Evolutionary conservation across 1,140 invertebrate genomes (phyloP).

Genomic region (Glossosoma conforme): DNA sequence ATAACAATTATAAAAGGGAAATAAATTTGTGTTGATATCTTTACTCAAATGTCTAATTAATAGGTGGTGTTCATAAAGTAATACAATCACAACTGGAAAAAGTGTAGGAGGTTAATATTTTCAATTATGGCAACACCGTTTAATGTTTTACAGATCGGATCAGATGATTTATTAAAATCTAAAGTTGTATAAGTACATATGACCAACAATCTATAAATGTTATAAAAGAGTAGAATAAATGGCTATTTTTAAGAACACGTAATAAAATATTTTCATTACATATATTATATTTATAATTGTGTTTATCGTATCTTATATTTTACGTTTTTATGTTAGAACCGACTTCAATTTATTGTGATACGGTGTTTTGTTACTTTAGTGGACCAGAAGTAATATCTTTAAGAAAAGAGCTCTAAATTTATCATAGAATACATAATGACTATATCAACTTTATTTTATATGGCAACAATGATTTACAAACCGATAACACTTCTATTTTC

Average conservation of each 20-base stretch:
- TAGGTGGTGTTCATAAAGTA: too few species aligned
- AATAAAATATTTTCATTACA: neutral
- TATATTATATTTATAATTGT: constrained; percentile 3
- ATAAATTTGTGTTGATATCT: too few species aligned
- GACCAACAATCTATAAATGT: too few species aligned
- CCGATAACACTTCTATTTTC: neutral
- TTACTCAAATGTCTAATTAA: too few species aligned
- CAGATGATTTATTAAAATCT: too few species aligned
- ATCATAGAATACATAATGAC: constrained; percentile 15
- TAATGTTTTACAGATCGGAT: too few species aligned
- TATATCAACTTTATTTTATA: constrained; percentile 1
- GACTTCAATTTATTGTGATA: constrained; percentile 3
- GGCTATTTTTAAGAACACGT: constrained; percentile 3
- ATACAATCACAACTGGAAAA: too few species aligned
- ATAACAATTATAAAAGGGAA: too few species aligned
- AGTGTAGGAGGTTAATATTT: too few species aligned
- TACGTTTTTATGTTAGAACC: constrained; percentile 5
- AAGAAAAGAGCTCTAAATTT: constrained; percentile 16
- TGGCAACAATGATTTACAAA: neutral
- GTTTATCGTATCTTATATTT: constrained; percentile 3
- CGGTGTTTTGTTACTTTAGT: constrained; percentile 17
- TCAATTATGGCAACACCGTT: too few species aligned
- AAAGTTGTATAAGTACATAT: too few species aligned
- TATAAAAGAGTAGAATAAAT: constrained; percentile 12
- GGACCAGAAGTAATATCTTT: constrained; percentile 25